Percentiles rank a stretch among this genome's conserved stretches.
Evolutionary conservation across 2,113 vertebrate species (phyloP).

Genomic region (Ceyx cyanopectus): DNA sequence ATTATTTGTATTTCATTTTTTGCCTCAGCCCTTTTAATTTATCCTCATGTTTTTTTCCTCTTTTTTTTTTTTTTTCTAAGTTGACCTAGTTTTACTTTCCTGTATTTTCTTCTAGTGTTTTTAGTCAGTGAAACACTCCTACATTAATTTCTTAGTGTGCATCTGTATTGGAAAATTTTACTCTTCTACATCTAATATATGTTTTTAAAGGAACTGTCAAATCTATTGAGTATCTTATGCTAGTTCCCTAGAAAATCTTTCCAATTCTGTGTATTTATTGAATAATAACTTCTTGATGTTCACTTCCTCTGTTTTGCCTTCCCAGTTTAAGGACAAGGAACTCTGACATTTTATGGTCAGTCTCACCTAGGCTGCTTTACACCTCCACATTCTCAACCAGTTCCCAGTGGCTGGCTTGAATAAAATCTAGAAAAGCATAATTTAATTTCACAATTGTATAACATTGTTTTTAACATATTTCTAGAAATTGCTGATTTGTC

Average conservation of each 20-base stretch:
- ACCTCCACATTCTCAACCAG: neutral
- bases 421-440: neutral
- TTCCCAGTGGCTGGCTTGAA: neutral
- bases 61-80: neutral
- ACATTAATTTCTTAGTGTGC: neutral
- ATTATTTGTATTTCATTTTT: neutral
- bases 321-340: neutral
- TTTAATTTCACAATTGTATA: neutral
- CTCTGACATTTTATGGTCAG: neutral
- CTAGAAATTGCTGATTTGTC: neutral
- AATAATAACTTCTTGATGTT: neutral
- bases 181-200: neutral
- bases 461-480: neutral
- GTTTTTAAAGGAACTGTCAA: neutral
- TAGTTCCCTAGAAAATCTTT: neutral
- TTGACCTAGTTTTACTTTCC: neutral
- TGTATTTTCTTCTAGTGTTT: neutral
- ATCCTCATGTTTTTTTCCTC: neutral
- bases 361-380: neutral
- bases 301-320: neutral
- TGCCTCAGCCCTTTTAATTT: neutral
- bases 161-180: neutral
- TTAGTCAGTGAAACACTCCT: neutral
- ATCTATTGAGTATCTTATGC: neutral
- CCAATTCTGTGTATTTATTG: neutral